Conservation (phyloP, 2,888 invertebrate species). For the Tenthredo mesomela region DNA sequence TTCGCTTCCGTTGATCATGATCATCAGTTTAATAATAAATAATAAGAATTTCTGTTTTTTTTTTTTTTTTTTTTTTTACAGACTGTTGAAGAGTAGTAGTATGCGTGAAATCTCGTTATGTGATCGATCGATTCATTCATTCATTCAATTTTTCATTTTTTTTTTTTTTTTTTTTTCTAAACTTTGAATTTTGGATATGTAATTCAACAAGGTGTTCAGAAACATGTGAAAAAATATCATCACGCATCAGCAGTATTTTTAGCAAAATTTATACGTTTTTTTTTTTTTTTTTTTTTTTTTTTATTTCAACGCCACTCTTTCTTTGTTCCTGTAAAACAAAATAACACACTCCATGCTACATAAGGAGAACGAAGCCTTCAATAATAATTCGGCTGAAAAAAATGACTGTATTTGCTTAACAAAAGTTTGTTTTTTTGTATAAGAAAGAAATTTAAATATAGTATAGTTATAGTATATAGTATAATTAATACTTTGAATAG, state of each 20-base stretch:
- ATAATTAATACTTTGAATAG: not conserved
- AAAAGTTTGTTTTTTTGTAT: not conserved
- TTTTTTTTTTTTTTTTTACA: not conserved
- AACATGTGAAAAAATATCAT: conserved; percentile 45
- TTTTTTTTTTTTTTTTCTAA: not conserved
- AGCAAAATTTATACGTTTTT: not conserved
- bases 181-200: conserved; percentile 35
- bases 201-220: not conserved
- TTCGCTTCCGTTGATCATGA: conserved; percentile 35
- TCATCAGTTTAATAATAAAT: conserved; percentile 7
- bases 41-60: not conserved
- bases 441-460: not conserved
- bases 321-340: conserved; percentile 41
- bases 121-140: not conserved
- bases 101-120: not conserved
- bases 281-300: not conserved
- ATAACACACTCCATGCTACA: conserved; percentile 37
- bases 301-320: not conserved
- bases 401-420: not conserved
- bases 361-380: not conserved
- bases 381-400: not conserved
- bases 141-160: not conserved
- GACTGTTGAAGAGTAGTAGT: conserved; percentile 20
- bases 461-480: not conserved
- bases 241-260: conserved; percentile 41